Base-by-base conservation (phyloP, 2,113 vertebrate genomes). In the Pelusios castaneus region DNA sequence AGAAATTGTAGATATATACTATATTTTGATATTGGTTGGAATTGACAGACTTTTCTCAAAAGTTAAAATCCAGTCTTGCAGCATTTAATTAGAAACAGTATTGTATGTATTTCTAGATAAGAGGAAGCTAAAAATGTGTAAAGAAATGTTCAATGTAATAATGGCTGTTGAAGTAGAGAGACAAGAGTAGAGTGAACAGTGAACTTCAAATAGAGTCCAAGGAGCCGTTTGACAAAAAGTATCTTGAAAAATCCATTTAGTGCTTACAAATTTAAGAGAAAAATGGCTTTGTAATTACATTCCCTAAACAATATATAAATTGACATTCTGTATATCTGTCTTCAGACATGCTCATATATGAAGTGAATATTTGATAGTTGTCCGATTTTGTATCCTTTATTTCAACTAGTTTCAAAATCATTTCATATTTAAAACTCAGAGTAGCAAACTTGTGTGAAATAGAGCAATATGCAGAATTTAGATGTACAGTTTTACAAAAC, bases 361-460 rank as follows among this genome's bases (percentile, higher is more conserved):
- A 97, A 96, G 90, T 97, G 96, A 95, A 97, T 97, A 95, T 94
- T 97, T 96, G 93, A 96, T 92, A 95, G 86, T 90, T 91, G 43
- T 97, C 89, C 58, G 96, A 95, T 97, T 93, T 96, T 97, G 85
- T 97, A 97, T 92, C 79, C 78, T 97, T 96, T 95, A 92, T 97
- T 97, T 97, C 91, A 96, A 78, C 78, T 98, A 96, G 89, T 95
- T 97, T 47, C 82, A 96, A n/a, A 51, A 56, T 95, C 60, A 93
- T 86, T 97, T 95, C 70, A 54, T 79, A 91, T 84, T 91, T 94
- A 92, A 96, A 89, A 88, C 51, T 70, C 24, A 58, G 92, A 93
- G 91, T 82, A 84, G 94, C 94, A 94, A 89, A 84, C 11, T 93
- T 97, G 82, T 1, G 31, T 97, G 67, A 82, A 82, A 88, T 97